Evolutionary conservation across 2,113 vertebrate genomes (phyloP).

Genomic region (Nannospalax galili): DNA sequence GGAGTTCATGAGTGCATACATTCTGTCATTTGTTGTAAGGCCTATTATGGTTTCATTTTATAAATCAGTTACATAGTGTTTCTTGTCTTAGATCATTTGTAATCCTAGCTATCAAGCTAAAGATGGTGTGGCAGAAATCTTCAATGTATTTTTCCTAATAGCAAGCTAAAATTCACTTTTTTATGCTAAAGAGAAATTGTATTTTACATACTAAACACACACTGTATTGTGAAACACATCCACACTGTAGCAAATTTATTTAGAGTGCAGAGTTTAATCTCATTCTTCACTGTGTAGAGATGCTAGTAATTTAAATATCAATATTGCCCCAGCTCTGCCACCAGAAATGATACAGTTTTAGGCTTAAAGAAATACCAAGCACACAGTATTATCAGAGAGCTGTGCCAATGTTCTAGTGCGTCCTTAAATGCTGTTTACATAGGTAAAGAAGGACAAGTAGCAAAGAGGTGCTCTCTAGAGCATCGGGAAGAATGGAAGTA

Average conservation of each 20-base stretch:
- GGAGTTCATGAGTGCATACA: too few species aligned
- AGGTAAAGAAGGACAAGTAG: background rate
- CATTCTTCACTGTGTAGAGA: background rate
- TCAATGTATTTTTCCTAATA: background rate
- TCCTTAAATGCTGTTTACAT: background rate
- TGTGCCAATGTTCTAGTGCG: background rate
- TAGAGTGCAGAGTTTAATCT: background rate
- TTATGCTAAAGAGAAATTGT: background rate
- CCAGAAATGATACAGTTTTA: background rate
- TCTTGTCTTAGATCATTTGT: background rate
- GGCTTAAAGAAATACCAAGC: background rate
- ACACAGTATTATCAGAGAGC: background rate
- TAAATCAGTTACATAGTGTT: background rate
- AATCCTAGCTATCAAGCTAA: background rate
- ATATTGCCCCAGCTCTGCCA: background rate
- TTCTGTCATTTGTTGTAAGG: too few species aligned
- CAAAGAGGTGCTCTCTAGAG: background rate
- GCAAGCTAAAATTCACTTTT: background rate
- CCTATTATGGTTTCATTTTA: background rate
- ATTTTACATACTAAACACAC: background rate
- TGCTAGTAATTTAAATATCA: slow-evolving; percentile 3
- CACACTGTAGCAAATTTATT: background rate
- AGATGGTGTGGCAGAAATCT: background rate
- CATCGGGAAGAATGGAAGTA: background rate
- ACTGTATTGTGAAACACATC: background rate